These are phyloP conservation scores for Solenopsis fugax DNA, from an alignment of 1,140 invertebrate genomes.

Conservation along the genomic window DNA sequence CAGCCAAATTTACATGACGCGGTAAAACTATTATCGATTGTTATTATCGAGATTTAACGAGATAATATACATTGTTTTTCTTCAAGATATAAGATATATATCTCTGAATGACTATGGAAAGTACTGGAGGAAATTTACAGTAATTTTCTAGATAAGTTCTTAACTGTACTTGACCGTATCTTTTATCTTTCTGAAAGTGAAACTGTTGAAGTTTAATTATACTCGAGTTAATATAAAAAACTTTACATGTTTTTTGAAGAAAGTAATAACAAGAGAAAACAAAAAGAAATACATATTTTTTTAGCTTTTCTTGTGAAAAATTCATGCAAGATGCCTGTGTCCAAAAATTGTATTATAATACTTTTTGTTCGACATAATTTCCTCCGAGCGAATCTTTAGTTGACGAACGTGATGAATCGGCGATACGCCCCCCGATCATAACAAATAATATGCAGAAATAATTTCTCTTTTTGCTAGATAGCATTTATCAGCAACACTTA, in stretches of 20 bases:
- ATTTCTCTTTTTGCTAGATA: not conserved
- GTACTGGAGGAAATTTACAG: not conserved
- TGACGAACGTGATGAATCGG: not conserved
- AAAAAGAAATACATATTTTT: not conserved
- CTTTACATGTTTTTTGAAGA: not conserved
- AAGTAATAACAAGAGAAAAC: not conserved
- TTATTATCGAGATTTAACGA: not conserved
- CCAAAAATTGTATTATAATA: not conserved
- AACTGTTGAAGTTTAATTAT: not conserved
- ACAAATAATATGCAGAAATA: not conserved
- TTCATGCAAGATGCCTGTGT: not conserved
- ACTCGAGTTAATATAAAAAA: not conserved
- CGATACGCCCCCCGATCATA: not conserved
- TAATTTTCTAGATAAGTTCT: not conserved
- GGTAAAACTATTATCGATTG: not conserved
- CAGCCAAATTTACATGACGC: not conserved
- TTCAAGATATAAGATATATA: constrained; percentile 1
- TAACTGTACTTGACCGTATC: too few relatives aligned
- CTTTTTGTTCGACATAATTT: not conserved
- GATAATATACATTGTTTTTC: not conserved
- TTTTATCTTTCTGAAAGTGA: not conserved
- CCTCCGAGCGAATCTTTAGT: not conserved
- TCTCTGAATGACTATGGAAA: not conserved
- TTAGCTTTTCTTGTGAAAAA: not conserved
- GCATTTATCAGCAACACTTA: not conserved